Base-by-base conservation (phyloP, 2,888 invertebrate species). In the Acleris holmiana region DNA sequence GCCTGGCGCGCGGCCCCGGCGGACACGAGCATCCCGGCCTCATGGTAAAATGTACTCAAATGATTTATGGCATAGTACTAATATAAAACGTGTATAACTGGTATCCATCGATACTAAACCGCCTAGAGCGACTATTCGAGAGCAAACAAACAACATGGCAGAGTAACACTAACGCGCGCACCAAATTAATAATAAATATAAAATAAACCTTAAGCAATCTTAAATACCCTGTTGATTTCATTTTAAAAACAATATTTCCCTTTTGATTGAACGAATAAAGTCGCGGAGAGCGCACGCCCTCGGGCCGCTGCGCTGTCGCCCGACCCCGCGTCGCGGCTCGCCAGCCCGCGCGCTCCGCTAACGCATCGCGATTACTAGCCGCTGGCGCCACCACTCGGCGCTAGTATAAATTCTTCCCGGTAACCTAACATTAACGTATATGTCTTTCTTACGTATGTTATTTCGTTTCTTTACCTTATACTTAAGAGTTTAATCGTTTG, bases 361-460 rank as follows among this genome's bases (percentile, higher is more conserved):
- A 10, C 29, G 29, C 29, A 35, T 35, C 23, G 49, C 66, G 62
- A 23, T 15, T 18, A 44, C 49, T 17, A 44, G 49, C 61, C 62
- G 58, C 41, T 59, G 53, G 69, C 65, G 70, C 71, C 73, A 67
- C 79, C 73, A 75, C 80, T 29, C 29, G 63, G 63, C 63, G 63
- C 57, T 40, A 56, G 76, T 86, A 89, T 91, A 91, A 90, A 90
- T 91, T 90, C 90, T 83, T 89, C 83, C 88, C 79, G 84, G 80
- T 89, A 86, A 82, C 89, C 88, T 91, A 91, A 83, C 83, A 84
- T 85, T 91, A 89, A 86, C 88, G 92, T 92, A 92, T 92, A 92
- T 92, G 91, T 92, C 91, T 92, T 92, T 90, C 88, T 92, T 92
- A 92, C 91, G 91, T 92, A 92, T 92, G 88, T 92, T 88, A 90